phyloP scores from a whole-genome alignment of 1,140 invertebrate species.

The Polyergus mexicanus region DNA sequence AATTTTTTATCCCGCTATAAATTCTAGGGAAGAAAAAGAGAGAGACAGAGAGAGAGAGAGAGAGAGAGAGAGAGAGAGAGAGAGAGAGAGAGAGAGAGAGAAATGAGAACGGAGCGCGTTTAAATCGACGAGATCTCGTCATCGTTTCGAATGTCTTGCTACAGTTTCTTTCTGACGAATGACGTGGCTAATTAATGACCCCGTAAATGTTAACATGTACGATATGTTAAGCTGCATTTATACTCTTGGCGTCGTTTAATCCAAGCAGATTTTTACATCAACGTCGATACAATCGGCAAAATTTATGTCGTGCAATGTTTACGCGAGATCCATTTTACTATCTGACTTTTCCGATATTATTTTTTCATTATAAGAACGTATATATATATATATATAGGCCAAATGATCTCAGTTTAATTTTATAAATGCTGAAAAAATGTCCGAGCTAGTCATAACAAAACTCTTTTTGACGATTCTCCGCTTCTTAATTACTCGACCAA shows the following conservation, averaged over 20 bases:
- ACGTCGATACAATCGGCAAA: neutral
- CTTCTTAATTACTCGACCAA: slow-evolving; percentile 45
- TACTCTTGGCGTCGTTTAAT: neutral
- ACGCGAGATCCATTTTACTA: neutral
- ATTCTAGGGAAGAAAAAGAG: neutral
- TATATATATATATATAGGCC: neutral
- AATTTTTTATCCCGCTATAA: slow-evolving; percentile 43
- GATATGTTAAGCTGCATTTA: neutral
- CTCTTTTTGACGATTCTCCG: slow-evolving; percentile 31
- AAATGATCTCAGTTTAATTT: neutral
- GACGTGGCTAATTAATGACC: slow-evolving; percentile 52
- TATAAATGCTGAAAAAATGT: neutral
- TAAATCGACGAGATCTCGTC: slow-evolving; percentile 18
- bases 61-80: neutral
- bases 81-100: neutral
- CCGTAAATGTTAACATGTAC: slow-evolving; percentile 45
- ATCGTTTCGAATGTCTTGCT: slow-evolving; percentile 15
- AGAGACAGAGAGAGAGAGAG: neutral
- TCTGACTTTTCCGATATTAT: neutral
- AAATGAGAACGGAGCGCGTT: neutral
- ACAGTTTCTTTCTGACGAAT: slow-evolving; percentile 24
- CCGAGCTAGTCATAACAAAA: neutral
- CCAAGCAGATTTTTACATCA: neutral
- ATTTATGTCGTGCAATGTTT: neutral
- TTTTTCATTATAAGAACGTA: neutral